Base-by-base conservation (phyloP, 2,113 vertebrate genomes). In the Ictalurus furcatus region DNA sequence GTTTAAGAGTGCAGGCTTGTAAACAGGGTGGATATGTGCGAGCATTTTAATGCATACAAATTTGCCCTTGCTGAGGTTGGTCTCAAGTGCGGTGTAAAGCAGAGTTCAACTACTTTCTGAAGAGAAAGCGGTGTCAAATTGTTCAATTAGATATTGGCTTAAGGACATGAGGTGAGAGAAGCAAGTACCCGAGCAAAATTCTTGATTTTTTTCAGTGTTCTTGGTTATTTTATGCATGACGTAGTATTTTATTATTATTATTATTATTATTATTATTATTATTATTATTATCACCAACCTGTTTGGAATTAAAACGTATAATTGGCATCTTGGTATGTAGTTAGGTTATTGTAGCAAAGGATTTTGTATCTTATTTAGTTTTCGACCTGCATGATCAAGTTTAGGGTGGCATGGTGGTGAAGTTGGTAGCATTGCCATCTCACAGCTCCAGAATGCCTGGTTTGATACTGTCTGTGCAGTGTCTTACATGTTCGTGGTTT, bases 21-120 rank as follows among this genome's bases (percentile, higher is more conserved):
- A 30, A 67, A 52, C 56, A 58, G 23, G 16, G 16, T 73, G 71
- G 17, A 30, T 34, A 34, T 40, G 7, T 44, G 80, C 13, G 86
- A n/a, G 44, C 58, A 54, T 40, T 85, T 86, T 61, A 52, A 63
- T 84, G 25, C 25, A 84, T 61, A 69, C 52, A 58, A 67, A 88
- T 83, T 58, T 84, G 54, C 17, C 30, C 25, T 88, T 58, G 3
- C 21, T 40, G 48, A 30, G 9, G 83, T n/a, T 6, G n/a, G 44
- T 69, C 25, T 48, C 40, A 52, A 85, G 65, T 71, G 65, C 11
- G 13, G 83, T 48, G 17, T 85, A 85, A 71, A 69, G 11, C 17
- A 52, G 1, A 71, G 30, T 83, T 83, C 19, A 34, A 61, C 8
- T 34, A 23, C 61, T 61, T 30, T 61, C 37, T 61, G 2, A 61